phyloP scores from a whole-genome alignment of 2,888 invertebrate species.

The Rhingia rostrata region DNA sequence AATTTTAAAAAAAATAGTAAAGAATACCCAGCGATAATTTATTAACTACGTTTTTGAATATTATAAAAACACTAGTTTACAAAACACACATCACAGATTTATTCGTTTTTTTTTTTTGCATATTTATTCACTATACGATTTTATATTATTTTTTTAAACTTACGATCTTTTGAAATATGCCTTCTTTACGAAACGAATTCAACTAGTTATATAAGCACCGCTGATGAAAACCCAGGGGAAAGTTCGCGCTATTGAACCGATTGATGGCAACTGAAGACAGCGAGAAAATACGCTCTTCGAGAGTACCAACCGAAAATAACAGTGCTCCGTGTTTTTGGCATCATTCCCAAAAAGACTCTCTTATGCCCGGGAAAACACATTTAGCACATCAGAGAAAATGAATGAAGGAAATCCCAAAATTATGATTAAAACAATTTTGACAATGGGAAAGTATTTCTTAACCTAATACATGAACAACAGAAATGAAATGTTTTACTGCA shows the following conservation, averaged over 20 bases:
- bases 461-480: constrained; percentile 44
- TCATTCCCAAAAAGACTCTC: constrained; percentile 83
- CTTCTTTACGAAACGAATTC: constrained; percentile 70
- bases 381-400: constrained; percentile 80
- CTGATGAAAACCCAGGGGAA: constrained; percentile 78
- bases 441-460: constrained; percentile 71
- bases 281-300: constrained; percentile 82
- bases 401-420: constrained; percentile 74
- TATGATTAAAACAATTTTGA: constrained; percentile 72
- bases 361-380: constrained; percentile 83
- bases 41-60: neutral
- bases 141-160: constrained; percentile 56
- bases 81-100: constrained; percentile 54
- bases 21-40: constrained; percentile 17
- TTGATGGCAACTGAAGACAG: constrained; percentile 83
- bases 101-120: constrained; percentile 42
- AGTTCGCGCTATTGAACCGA: constrained; percentile 83
- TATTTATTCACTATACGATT: constrained; percentile 35
- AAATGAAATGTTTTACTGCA: constrained; percentile 13
- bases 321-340: constrained; percentile 83
- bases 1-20: constrained; percentile 37
- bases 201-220: constrained; percentile 72
- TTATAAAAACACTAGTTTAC: constrained; percentile 56
- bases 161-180: constrained; percentile 72
- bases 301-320: constrained; percentile 82